Evolutionary conservation across 2,797 vertebrate species (phyloP).

Genomic region (Typhlichthys subterraneus): DNA sequence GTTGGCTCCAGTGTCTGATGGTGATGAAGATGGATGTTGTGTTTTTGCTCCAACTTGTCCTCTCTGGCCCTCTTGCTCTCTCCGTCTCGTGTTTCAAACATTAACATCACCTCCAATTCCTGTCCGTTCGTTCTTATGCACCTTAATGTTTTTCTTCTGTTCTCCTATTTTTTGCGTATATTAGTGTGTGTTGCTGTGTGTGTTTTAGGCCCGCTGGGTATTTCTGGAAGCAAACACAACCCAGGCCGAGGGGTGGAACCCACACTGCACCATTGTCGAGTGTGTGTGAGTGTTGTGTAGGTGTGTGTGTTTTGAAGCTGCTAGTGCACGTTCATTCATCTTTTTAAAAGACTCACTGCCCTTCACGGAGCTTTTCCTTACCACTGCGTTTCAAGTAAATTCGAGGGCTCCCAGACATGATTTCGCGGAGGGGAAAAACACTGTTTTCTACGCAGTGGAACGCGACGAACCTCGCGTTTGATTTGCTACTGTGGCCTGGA

Average conservation of each 20-base stretch:
- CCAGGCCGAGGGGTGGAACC: constrained; percentile 20
- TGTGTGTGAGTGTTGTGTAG: constrained; percentile 6
- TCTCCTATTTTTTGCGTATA: constrained; percentile 5
- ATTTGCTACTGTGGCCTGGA: constrained; percentile 36
- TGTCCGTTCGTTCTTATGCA: constrained; percentile 15
- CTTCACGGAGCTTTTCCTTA: constrained; percentile 21
- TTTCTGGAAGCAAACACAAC: constrained; percentile 57
- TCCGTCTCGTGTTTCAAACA: constrained; percentile 11
- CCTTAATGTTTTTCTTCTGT: constrained; percentile 23
- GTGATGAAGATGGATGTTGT: constrained; percentile 52
- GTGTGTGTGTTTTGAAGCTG: constrained; percentile 22
- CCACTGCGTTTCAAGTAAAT: background rate
- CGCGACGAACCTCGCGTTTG: constrained; percentile 34
- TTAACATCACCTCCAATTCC: constrained; percentile 16
- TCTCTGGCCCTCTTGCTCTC: constrained; percentile 9
- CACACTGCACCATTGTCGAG: constrained; percentile 47
- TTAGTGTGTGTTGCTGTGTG: constrained; percentile 26
- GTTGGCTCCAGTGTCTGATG: constrained; percentile 5
- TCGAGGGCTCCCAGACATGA: constrained; percentile 16
- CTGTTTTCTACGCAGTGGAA: constrained; percentile 35
- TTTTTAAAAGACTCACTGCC: constrained; percentile 8
- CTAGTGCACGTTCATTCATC: constrained; percentile 42
- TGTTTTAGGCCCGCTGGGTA: constrained; percentile 50
- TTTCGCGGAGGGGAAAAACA: constrained; percentile 21
- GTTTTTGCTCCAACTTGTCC: constrained; percentile 40